Conservation (phyloP, 2,797 vertebrate genomes). For the Anas flavirostris region DNA sequence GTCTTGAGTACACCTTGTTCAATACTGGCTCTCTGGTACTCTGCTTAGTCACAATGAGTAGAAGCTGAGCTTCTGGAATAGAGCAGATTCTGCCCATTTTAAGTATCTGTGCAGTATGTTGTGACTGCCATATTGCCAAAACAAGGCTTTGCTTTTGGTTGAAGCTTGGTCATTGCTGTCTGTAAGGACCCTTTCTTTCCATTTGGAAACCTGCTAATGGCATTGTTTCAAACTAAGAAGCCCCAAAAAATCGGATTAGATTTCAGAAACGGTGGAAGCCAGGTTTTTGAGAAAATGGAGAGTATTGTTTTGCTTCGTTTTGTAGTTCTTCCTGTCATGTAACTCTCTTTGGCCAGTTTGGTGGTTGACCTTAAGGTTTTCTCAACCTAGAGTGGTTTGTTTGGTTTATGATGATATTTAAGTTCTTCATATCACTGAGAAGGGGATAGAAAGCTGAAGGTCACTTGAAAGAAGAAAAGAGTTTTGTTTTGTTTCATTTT, state of each 20-base stretch:
- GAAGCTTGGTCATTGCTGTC: background rate
- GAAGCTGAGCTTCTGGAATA: background rate
- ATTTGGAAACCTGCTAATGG: background rate
- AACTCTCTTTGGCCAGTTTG: background rate
- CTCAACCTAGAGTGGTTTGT: background rate
- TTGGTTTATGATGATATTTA: background rate
- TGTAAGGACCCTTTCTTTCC: background rate
- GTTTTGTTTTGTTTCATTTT: background rate
- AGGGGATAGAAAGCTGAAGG: background rate
- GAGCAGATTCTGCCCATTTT: background rate
- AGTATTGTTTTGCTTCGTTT: background rate
- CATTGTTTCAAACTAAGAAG: background rate
- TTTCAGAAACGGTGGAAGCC: background rate
- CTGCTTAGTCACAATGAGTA: background rate
- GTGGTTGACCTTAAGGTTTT: accelerated
- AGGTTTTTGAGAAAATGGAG: background rate
- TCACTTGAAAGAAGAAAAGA: background rate
- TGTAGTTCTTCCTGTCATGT: background rate
- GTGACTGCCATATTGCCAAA: background rate
- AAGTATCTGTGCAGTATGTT: background rate
- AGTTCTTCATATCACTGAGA: background rate
- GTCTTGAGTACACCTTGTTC: background rate
- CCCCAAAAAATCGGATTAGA: background rate
- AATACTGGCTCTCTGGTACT: background rate
- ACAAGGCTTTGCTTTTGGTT: background rate